Evolutionary conservation across 2,888 invertebrate genomes (phyloP).

Genomic region (Sisyra nigra): DNA sequence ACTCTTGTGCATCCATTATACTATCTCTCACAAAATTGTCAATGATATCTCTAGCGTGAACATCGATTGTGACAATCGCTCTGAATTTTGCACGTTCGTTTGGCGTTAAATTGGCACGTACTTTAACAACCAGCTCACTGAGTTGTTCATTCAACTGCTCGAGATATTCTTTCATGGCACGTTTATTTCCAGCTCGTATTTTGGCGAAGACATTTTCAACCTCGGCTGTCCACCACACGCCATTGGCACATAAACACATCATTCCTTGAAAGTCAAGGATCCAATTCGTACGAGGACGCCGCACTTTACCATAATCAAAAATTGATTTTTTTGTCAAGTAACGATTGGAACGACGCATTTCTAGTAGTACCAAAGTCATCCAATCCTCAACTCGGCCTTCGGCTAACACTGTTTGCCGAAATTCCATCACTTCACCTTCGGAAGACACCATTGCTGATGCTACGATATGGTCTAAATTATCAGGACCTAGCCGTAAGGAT

Average conservation of each 20-base stretch:
- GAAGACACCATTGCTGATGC: slow-evolving; percentile 75
- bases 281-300: slow-evolving; percentile 59
- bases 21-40: slow-evolving; percentile 67
- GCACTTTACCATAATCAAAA: slow-evolving; percentile 68
- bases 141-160: slow-evolving; percentile 65
- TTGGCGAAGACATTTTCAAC: slow-evolving; percentile 76
- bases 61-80: slow-evolving; percentile 78
- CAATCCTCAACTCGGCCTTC: slow-evolving; percentile 76
- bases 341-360: slow-evolving; percentile 74
- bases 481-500: slow-evolving; percentile 49
- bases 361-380: slow-evolving; percentile 73
- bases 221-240: slow-evolving; percentile 95
- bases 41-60: slow-evolving; percentile 82
- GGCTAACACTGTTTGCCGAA: slow-evolving; percentile 48
- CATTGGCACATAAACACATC: slow-evolving; percentile 19
- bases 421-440: slow-evolving; percentile 80
- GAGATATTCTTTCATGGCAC: slow-evolving; percentile 83
- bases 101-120: slow-evolving; percentile 49
- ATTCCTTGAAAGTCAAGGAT: slow-evolving; percentile 73
- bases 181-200: slow-evolving; percentile 56
- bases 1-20: slow-evolving; percentile 68
- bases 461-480: slow-evolving; percentile 44
- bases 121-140: slow-evolving; percentile 65
- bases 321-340: slow-evolving; percentile 77
- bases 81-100: slow-evolving; percentile 82